A percentile compares a stretch with the other conserved stretches of the same genome.
These are phyloP conservation scores for Schizothorax lantsangensis DNA, from an alignment of 2,797 vertebrate genomes.

Conservation along the genomic window DNA sequence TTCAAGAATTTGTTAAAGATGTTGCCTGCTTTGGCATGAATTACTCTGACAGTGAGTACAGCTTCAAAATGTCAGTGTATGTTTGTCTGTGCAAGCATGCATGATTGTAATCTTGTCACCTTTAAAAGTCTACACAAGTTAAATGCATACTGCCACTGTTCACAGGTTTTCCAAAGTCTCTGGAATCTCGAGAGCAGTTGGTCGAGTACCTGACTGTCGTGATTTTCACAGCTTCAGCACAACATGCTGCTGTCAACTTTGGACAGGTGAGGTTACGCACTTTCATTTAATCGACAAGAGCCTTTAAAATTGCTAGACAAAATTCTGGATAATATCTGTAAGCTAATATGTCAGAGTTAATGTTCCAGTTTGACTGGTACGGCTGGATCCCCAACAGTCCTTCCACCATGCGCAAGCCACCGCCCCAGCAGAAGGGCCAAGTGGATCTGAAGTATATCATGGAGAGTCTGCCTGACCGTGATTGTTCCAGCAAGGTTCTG, in stretches of 20 bases:
- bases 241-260: conserved; percentile 97
- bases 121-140: background rate
- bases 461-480: no score
- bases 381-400: no score
- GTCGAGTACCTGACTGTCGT: conserved; percentile 80
- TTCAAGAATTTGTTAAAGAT: conserved; percentile 92
- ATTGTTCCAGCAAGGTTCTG: no score
- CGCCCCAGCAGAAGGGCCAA: no score
- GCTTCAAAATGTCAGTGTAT: conserved; percentile 11
- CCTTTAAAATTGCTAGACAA: background rate
- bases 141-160: background rate
- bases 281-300: no score
- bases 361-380: no score
- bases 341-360: no score
- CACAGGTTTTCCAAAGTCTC: conserved; percentile 88
- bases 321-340: background rate
- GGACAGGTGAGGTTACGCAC: conserved; percentile 84
- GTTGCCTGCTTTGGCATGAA: conserved; percentile 91
- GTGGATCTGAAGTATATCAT: no score
- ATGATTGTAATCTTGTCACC: background rate
- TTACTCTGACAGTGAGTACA: conserved; percentile 88
- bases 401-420: no score
- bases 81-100: background rate
- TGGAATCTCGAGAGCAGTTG: conserved; percentile 84
- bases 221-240: conserved; percentile 90